Evolutionary conservation across 2,888 invertebrate species (phyloP).

Genomic region (Campoletis raptor): DNA sequence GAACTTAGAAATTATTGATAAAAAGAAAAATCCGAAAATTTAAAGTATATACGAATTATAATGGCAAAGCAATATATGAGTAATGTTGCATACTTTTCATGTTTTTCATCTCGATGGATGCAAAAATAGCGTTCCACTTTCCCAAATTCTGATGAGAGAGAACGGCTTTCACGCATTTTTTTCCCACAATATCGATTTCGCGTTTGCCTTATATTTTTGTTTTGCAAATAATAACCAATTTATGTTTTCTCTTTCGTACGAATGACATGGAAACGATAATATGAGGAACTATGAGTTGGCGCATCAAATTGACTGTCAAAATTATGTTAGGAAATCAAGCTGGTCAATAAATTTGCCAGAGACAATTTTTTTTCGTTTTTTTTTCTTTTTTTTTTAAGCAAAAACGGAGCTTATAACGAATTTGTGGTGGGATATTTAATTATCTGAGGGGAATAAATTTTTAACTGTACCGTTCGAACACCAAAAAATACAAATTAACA

Average conservation of each 20-base stretch:
- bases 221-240: background rate
- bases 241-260: background rate
- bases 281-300: background rate
- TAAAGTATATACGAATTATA: background rate
- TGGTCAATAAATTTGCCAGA: background rate
- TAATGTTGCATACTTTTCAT: background rate
- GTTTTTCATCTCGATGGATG: background rate
- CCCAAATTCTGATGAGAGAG: background rate
- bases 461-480: background rate
- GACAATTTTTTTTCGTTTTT: too few species aligned
- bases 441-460: background rate
- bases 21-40: background rate
- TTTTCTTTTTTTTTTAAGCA: background rate
- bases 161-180: background rate
- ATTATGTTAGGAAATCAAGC: background rate
- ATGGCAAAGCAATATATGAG: background rate
- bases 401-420: background rate
- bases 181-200: background rate
- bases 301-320: background rate
- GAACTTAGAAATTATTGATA: too few species aligned
- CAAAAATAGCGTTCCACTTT: background rate
- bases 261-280: conserved; percentile 1
- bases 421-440: background rate
- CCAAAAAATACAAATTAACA: background rate
- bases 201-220: background rate